Evolutionary conservation across 2,113 vertebrate genomes (phyloP).

Genomic region (Dunckerocampus dactyliophorus): DNA sequence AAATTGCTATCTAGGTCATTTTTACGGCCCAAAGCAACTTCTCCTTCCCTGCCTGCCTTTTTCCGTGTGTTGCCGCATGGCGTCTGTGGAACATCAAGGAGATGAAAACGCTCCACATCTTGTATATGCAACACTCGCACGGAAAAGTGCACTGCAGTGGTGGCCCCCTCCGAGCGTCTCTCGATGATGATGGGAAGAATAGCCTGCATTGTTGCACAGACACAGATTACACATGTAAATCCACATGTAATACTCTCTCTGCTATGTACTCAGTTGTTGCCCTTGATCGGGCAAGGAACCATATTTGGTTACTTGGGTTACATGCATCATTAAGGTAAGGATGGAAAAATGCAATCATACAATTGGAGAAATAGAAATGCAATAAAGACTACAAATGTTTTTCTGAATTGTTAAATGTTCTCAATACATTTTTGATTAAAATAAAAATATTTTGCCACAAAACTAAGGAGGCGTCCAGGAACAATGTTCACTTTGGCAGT

Average conservation of each 20-base stretch:
- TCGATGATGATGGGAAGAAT: background rate
- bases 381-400: no score
- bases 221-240: background rate
- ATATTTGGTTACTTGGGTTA: no score
- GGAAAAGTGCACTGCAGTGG: background rate
- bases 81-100: constrained; percentile 69
- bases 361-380: no score
- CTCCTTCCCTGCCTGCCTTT: constrained; percentile 59
- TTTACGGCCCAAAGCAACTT: constrained; percentile 67
- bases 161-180: background rate
- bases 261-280: no score
- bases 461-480: no score
- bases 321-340: no score
- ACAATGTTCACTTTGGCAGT: no score
- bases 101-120: constrained; percentile 56
- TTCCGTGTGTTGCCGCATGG: constrained; percentile 48
- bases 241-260: background rate
- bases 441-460: no score
- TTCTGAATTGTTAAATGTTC: no score
- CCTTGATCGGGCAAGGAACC: no score
- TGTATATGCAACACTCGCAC: background rate
- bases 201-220: background rate
- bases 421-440: no score
- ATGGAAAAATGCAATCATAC: no score
- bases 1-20: constrained; percentile 73